A percentile compares a stretch with the other conserved stretches of the same genome.
phyloP scores from a whole-genome alignment of 2,797 vertebrate species.

The Coreius guichenoti region DNA sequence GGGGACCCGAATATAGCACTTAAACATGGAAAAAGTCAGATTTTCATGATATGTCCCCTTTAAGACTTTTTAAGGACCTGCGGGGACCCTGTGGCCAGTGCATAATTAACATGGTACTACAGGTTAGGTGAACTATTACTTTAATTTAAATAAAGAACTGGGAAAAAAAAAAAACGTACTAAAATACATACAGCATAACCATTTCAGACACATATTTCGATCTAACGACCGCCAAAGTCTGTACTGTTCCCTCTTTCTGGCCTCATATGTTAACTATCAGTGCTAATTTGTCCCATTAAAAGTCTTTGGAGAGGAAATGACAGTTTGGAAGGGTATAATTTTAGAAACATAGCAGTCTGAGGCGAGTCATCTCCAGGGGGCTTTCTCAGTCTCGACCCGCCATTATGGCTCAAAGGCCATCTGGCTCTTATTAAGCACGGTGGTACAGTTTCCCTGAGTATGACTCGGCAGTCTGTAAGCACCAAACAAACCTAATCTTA shows the following conservation, averaged over 20 bases:
- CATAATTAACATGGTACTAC: not conserved
- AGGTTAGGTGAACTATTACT: not conserved
- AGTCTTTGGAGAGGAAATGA: conserved; percentile 83
- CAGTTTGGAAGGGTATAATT: conserved; percentile 84
- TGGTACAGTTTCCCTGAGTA: conserved; percentile 62
- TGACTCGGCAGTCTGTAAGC: conserved; percentile 54
- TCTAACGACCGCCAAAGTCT: conserved; percentile 33
- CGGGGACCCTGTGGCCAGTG: not conserved
- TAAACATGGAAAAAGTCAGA: too few relatives aligned
- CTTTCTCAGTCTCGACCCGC: conserved; percentile 58
- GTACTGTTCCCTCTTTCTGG: conserved; percentile 60
- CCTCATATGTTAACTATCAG: conserved; percentile 82
- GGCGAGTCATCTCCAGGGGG: conserved; percentile 71
- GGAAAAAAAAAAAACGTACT: not conserved
- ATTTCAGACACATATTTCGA: conserved; percentile 34
- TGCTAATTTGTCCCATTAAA: conserved; percentile 82
- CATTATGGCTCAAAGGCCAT: conserved; percentile 65
- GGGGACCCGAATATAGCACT: too few relatives aligned
- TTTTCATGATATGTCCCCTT: not conserved
- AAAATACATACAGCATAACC: conserved; percentile 16
- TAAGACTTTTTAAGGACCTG: not conserved
- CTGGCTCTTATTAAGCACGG: conserved; percentile 75
- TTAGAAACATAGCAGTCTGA: conserved; percentile 78
- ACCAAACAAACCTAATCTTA: conserved; percentile 55
- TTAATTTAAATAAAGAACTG: conserved; percentile 27